Evolutionary conservation across 1,140 invertebrate genomes (phyloP), one percentile per base, ranked within the genome.

Genomic region (roundworm (Caenorhabditis elegans)): DNA sequence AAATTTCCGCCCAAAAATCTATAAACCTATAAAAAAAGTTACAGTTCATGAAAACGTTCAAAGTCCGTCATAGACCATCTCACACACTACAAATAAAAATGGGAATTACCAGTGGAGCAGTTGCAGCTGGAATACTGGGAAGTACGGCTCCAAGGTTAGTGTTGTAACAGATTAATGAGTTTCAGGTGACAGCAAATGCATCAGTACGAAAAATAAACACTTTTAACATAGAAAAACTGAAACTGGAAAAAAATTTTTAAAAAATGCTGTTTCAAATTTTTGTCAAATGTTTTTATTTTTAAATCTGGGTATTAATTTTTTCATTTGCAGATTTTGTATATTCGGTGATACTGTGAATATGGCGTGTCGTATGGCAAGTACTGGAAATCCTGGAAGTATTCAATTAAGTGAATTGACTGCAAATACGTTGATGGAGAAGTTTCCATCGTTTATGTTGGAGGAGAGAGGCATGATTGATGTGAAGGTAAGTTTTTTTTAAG

Each of bases 321-420:
- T 11, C 3, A 28, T 17, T 49, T 82, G 76, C 24, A 82, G 80
- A 75, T 82, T 82, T 22, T 82, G 80, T 36, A 43, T 82, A 53
- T 82, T 82, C 49, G 80, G 80, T 39, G 80, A 82, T 22, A 82
- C 80, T 34, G 80, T 82, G 1, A 82, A 82, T 43, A 76, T 55
- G 48, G 80, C 80, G 1, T 82, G 70, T 31, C 24, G 80, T 60
- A 82, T 82, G 80, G 80, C 70, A 15, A 55, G 70, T 34, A 77
- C 70, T 24, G 51, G 31, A 28, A 17, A 24, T 22, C 80, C 80
- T 43, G 75, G 46, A 51, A 82, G 17, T 17, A 82, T 82, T 81
- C 65, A 81, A 28, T 13, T 82, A 3, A 82, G 26, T 76, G 80
- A 82, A 76, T n/a, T 51, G 39, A 43, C 80, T 22, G 65, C 31